phyloP scores from a whole-genome alignment of 2,113 vertebrate species.

The Epinephelus moara region DNA sequence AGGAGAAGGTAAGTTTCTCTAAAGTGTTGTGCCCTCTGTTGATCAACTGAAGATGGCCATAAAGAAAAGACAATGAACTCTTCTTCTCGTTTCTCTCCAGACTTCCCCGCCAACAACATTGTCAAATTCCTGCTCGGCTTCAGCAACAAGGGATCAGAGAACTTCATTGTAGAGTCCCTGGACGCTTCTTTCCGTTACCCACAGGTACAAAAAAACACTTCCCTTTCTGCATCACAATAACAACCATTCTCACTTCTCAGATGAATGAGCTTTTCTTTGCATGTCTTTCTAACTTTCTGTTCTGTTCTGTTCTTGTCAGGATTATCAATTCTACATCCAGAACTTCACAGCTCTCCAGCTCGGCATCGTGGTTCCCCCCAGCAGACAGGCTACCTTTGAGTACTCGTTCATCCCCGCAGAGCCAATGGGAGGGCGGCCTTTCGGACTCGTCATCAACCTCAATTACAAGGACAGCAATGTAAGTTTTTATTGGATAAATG shows the following conservation, averaged over 20 bases:
- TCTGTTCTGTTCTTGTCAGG: conserved; percentile 46
- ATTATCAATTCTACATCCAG: conserved; percentile 99
- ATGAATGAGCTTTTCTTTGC: too few species aligned
- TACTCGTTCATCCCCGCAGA: conserved; percentile 99
- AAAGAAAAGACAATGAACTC: not conserved
- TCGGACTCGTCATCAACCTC: conserved; percentile 97
- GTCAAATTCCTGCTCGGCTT: conserved; percentile 99
- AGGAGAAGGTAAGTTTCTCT: conserved; percentile 90
- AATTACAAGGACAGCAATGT: conserved; percentile 96
- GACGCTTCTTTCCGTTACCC: conserved; percentile 99
- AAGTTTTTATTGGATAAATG: conserved; percentile 52
- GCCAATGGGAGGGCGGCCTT: conserved; percentile 97
- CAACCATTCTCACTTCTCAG: too few species aligned
- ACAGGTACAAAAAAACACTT: conserved; percentile 76
- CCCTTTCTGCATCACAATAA: too few species aligned
- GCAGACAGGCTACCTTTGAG: conserved; percentile 96
- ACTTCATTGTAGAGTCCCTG: conserved; percentile 94
- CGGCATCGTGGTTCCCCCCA: conserved; percentile 89
- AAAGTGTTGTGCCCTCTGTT: accelerated
- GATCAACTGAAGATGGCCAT: accelerated
- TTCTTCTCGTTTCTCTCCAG: conserved; percentile 70
- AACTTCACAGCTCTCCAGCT: conserved; percentile 98
- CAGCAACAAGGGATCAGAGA: conserved; percentile 94
- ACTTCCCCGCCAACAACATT: conserved; percentile 97
- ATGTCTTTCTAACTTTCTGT: not conserved